A percentile compares a stretch with the other conserved stretches of the same genome.
phyloP scores from a whole-genome alignment of 1,140 invertebrate genomes.

The Leptopilina boulardi region DNA sequence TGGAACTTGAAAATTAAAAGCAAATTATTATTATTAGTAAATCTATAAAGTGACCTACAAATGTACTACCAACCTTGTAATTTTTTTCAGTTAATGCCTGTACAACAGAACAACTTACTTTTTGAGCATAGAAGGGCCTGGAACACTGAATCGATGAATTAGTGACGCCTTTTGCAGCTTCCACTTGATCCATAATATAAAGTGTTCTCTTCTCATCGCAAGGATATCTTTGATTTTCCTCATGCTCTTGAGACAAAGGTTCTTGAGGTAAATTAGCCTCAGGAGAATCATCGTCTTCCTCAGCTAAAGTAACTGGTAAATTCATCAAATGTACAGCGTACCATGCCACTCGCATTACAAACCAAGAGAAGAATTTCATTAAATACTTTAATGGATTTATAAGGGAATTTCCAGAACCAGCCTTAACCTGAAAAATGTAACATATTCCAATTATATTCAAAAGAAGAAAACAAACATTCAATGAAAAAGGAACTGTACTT shows the following conservation, averaged over 20 bases:
- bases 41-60: no score
- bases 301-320: constrained; percentile 62
- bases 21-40: no score
- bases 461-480: constrained; percentile 22
- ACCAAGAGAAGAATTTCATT: constrained; percentile 63
- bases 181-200: constrained; percentile 81
- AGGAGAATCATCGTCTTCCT: constrained; percentile 67
- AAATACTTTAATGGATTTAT: constrained; percentile 63
- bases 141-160: constrained; percentile 61
- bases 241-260: constrained; percentile 54
- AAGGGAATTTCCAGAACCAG: constrained; percentile 58
- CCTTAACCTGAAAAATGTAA: constrained; percentile 53
- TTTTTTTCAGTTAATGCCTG: no score
- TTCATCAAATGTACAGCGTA: constrained; percentile 62
- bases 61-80: no score
- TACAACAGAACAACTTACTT: constrained; percentile 52
- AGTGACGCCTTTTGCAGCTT: constrained; percentile 59
- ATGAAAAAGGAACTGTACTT: constrained; percentile 44
- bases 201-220: constrained; percentile 83
- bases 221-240: constrained; percentile 69
- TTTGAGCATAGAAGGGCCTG: constrained; percentile 69
- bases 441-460: no score
- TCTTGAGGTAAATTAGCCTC: constrained; percentile 63
- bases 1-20: no score
- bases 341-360: constrained; percentile 62